Conservation (phyloP, 2,113 vertebrate species). For the Paedocypris sp. region DNA sequence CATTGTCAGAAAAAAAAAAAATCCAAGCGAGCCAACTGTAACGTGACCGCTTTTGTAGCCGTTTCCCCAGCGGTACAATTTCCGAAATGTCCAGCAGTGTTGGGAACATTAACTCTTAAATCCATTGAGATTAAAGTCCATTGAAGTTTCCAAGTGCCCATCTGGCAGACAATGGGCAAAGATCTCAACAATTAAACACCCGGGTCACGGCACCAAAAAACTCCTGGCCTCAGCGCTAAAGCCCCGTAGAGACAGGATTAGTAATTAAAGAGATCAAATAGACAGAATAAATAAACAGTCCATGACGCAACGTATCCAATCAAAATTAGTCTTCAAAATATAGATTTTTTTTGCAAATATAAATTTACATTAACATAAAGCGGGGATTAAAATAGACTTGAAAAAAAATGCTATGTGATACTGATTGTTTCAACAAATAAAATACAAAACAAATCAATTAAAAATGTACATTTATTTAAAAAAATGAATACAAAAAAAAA, state of each 20-base stretch:
- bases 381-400: too few relatives aligned
- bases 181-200: constrained; percentile 34
- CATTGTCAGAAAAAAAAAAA: background rate
- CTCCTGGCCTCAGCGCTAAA: background rate
- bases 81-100: background rate
- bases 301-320: background rate
- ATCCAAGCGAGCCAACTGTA: background rate
- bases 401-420: too few relatives aligned
- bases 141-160: constrained; percentile 9
- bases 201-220: background rate
- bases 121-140: constrained; percentile 1
- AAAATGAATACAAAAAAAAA: too few relatives aligned
- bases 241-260: background rate
- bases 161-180: constrained; percentile 30
- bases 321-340: too few relatives aligned
- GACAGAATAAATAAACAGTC: background rate
- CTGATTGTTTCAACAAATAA: too few relatives aligned
- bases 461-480: too few relatives aligned
- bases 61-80: background rate
- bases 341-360: too few relatives aligned
- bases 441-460: too few relatives aligned
- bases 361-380: too few relatives aligned
- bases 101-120: background rate
- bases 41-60: background rate
- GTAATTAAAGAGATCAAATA: background rate